Conservation (phyloP, 2,888 invertebrate species). For the Exocentrus adspersus region DNA sequence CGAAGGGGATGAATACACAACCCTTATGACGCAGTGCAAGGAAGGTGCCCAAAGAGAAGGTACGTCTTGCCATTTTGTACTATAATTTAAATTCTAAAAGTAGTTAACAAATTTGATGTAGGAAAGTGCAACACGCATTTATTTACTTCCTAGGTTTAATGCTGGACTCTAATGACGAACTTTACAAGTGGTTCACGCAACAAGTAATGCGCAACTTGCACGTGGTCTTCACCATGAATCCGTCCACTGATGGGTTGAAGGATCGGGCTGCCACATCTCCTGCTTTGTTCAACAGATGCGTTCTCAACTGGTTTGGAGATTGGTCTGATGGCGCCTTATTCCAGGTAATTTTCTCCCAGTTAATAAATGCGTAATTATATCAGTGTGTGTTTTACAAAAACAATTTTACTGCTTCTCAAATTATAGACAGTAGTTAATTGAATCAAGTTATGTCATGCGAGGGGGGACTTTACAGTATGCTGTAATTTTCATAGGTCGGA, state of each 20-base stretch:
- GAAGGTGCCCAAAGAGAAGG: conserved; percentile 97
- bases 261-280: conserved; percentile 99
- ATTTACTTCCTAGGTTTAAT: conserved; percentile 75
- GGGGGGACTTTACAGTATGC: no score
- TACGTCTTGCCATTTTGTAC: conserved; percentile 36
- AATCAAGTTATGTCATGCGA: no score
- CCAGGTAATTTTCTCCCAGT: conserved; percentile 71
- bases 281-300: conserved; percentile 98
- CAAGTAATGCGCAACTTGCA: conserved; percentile 99
- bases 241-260: conserved; percentile 97
- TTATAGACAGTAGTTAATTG: no score
- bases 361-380: neutral
- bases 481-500: conserved; percentile 76
- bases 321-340: conserved; percentile 97
- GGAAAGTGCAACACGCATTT: no score
- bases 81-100: no score
- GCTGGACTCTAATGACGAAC: conserved; percentile 97
- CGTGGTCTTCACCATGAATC: conserved; percentile 99
- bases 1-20: conserved; percentile 98
- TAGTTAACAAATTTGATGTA: no score
- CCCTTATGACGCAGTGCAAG: conserved; percentile 99
- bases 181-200: conserved; percentile 99
- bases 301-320: conserved; percentile 99
- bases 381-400: no score
- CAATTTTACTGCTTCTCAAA: no score